Conservation (phyloP, 2,888 invertebrate species). For the Drosophila siamana region DNA sequence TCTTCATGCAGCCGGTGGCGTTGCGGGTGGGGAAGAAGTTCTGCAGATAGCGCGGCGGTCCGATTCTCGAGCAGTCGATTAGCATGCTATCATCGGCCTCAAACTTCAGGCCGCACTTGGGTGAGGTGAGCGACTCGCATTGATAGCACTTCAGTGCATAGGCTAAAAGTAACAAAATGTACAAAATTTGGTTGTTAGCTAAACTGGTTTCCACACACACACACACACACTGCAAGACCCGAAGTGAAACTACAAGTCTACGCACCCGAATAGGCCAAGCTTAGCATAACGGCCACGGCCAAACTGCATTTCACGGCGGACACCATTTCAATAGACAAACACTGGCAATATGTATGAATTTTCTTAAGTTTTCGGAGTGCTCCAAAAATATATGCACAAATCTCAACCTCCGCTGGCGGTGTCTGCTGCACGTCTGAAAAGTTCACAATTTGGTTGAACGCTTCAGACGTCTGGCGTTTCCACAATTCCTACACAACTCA, state of each 20-base stretch:
- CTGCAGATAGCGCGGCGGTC: slow-evolving; percentile 81
- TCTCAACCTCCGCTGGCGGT: slow-evolving; percentile 54
- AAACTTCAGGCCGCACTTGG: slow-evolving; percentile 83
- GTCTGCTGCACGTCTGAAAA: slow-evolving; percentile 75
- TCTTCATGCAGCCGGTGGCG: slow-evolving; percentile 84
- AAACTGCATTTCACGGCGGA: slow-evolving; percentile 68
- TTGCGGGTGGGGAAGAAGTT: slow-evolving; percentile 74
- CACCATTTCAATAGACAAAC: slow-evolving; percentile 50
- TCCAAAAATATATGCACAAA: slow-evolving; percentile 13
- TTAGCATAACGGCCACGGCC: slow-evolving; percentile 73
- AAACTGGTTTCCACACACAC: slow-evolving; percentile 23
- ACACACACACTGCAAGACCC: neutral
- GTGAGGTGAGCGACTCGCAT: slow-evolving; percentile 82
- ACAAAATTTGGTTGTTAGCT: neutral
- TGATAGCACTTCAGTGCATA: slow-evolving; percentile 83
- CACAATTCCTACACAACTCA: slow-evolving; percentile 5
- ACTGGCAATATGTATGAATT: slow-evolving; percentile 1
- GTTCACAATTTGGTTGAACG: slow-evolving; percentile 18
- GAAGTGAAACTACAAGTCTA: neutral
- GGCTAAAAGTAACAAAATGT: slow-evolving; percentile 58
- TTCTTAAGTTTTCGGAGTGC: slow-evolving; percentile 5
- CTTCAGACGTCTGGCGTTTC: slow-evolving; percentile 23
- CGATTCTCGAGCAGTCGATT: slow-evolving; percentile 76
- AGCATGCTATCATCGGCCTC: slow-evolving; percentile 74
- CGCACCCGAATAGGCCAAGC: slow-evolving; percentile 69